Conservation (phyloP, 2,113 vertebrate genomes). For the Nothocercus julius region DNA sequence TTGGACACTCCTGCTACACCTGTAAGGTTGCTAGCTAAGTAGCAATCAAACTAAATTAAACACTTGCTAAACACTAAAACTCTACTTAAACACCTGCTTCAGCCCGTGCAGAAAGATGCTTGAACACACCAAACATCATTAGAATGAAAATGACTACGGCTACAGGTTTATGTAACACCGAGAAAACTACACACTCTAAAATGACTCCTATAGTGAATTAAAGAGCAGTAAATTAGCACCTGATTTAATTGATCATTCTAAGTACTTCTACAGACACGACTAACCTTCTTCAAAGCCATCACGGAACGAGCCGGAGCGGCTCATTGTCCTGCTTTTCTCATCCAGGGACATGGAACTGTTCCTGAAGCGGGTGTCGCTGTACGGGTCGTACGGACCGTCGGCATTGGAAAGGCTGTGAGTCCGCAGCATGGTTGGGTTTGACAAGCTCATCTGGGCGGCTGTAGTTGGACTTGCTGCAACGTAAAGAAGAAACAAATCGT, state of each 20-base stretch:
- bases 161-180: accelerated
- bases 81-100: neutral
- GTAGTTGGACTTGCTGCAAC: conserved; percentile 90
- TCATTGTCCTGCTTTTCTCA: conserved; percentile 95
- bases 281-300: conserved; percentile 99
- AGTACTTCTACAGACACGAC: neutral
- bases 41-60: neutral
- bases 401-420: conserved; percentile 94
- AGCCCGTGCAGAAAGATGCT: neutral
- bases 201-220: accelerated
- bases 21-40: neutral
- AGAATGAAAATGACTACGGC: accelerated
- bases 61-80: no score
- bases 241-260: accelerated
- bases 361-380: conserved; percentile 87
- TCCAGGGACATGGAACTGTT: conserved; percentile 98
- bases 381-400: conserved; percentile 85
- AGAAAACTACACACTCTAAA: neutral
- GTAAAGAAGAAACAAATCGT: neutral
- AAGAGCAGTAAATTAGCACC: neutral
- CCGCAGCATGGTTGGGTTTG: conserved; percentile 84
- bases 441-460: conserved; percentile 88
- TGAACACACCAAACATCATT: neutral
- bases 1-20: neutral
- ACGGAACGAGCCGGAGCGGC: conserved; percentile 94